Percentiles rank a stretch among this genome's conserved stretches.
Conservation (phyloP, 2,888 invertebrate genomes). For the Stegophylla sp. region DNA sequence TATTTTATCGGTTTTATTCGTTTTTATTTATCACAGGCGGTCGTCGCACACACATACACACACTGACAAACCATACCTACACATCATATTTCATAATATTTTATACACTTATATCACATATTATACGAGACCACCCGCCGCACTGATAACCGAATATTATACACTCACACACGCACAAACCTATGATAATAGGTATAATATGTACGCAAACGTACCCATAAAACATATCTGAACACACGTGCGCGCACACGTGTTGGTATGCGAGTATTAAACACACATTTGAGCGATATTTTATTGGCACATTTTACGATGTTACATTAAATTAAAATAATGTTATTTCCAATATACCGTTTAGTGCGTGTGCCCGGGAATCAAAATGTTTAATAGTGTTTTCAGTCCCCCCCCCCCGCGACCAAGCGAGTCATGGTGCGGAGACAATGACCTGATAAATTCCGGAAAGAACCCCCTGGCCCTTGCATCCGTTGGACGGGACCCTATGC, state of each 20-base stretch:
- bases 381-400: conserved; percentile 37
- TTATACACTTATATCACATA: background rate
- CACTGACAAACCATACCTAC: too few relatives aligned
- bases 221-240: too few relatives aligned
- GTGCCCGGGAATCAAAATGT: conserved; percentile 37
- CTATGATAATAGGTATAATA: too few relatives aligned
- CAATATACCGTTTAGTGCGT: conserved; percentile 9
- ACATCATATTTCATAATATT: background rate
- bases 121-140: background rate
- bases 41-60: background rate
- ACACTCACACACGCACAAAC: too few relatives aligned
- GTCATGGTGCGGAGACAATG: too few relatives aligned
- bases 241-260: background rate
- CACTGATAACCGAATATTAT: background rate
- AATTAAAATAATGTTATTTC: conserved; percentile 44
- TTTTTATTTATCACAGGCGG: conserved; percentile 4
- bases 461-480: too few relatives aligned
- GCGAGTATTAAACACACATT: conserved; percentile 22
- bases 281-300: conserved; percentile 42
- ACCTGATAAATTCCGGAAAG: too few relatives aligned
- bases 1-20: conserved; percentile 5
- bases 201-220: too few relatives aligned
- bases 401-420: background rate
- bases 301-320: conserved; percentile 37
- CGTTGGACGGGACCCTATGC: too few relatives aligned